These are phyloP conservation scores for Oscheius onirici DNA, from an alignment of 2,888 invertebrate species.

Conservation along the genomic window DNA sequence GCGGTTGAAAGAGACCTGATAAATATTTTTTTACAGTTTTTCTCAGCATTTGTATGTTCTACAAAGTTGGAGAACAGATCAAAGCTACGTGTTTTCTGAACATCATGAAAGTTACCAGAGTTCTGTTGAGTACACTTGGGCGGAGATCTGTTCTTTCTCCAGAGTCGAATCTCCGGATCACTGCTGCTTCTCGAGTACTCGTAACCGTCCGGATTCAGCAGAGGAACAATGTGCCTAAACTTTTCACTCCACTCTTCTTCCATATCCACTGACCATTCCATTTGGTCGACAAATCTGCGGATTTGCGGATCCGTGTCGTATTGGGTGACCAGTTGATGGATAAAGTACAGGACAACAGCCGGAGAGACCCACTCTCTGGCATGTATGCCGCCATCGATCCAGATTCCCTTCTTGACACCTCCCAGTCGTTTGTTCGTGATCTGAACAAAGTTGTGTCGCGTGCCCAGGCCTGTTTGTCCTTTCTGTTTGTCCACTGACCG, in stretches of 20 bases:
- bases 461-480: conserved; percentile 18
- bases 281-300: conserved; percentile 63
- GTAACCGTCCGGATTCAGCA: conserved; percentile 68
- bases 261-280: conserved; percentile 68
- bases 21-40: too few relatives aligned
- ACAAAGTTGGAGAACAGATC: too few relatives aligned
- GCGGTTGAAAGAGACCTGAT: conserved; percentile 65
- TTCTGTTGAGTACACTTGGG: conserved; percentile 51
- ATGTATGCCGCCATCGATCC: conserved; percentile 65
- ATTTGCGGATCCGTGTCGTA: conserved; percentile 65
- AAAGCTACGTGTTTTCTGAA: too few relatives aligned
- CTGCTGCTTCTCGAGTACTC: conserved; percentile 52
- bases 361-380: conserved; percentile 64
- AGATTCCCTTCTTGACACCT: conserved; percentile 51
- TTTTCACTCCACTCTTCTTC: neutral
- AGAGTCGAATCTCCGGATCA: conserved; percentile 52
- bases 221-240: conserved; percentile 62
- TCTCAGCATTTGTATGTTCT: too few relatives aligned
- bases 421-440: conserved; percentile 58
- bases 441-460: conserved; percentile 34
- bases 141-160: conserved; percentile 53
- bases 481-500: conserved; percentile 11
- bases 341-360: conserved; percentile 69
- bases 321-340: conserved; percentile 66
- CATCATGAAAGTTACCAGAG: conserved; percentile 34